phyloP scores from a whole-genome alignment of 1,140 invertebrate species.

The Drosophila arizonae region DNA sequence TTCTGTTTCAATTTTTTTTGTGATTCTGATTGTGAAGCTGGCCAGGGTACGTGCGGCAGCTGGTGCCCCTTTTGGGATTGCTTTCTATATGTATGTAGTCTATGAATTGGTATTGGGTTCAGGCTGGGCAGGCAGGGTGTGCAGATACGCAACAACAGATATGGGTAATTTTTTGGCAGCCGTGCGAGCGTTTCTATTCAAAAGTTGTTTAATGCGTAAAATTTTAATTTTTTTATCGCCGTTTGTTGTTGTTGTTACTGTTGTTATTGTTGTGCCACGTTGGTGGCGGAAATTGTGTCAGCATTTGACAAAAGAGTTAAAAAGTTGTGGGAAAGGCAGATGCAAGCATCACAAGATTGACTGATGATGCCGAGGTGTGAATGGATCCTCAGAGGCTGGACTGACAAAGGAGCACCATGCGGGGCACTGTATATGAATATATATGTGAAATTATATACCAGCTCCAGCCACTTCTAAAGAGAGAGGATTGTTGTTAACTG shows the following conservation, averaged over 20 bases:
- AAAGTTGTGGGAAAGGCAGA: conserved; percentile 75
- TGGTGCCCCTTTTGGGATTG: conserved; percentile 59
- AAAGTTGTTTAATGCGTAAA: conserved; percentile 77
- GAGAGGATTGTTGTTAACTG: neutral
- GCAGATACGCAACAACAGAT: conserved; percentile 61
- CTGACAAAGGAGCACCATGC: neutral
- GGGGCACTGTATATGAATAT: conserved; percentile 4
- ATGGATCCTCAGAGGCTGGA: conserved; percentile 20
- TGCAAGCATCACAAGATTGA: conserved; percentile 29
- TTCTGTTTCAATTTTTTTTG: conserved; percentile 69
- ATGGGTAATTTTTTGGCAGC: conserved; percentile 70
- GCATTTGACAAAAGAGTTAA: conserved; percentile 77
- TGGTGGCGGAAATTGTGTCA: conserved; percentile 72
- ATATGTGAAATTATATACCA: neutral
- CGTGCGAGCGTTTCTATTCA: conserved; percentile 40
- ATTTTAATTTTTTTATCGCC: conserved; percentile 75
- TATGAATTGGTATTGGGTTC: conserved; percentile 7
- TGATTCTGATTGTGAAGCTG: conserved; percentile 40
- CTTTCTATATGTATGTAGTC: neutral
- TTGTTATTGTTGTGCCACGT: conserved; percentile 35
- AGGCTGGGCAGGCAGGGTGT: conserved; percentile 5
- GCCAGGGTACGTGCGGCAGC: conserved; percentile 55
- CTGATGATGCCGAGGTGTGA: conserved; percentile 57
- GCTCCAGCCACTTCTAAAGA: too few species aligned
- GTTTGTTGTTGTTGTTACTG: conserved; percentile 19